Base-by-base conservation (phyloP, 1,140 invertebrate genomes). In the Patella vulgata region DNA sequence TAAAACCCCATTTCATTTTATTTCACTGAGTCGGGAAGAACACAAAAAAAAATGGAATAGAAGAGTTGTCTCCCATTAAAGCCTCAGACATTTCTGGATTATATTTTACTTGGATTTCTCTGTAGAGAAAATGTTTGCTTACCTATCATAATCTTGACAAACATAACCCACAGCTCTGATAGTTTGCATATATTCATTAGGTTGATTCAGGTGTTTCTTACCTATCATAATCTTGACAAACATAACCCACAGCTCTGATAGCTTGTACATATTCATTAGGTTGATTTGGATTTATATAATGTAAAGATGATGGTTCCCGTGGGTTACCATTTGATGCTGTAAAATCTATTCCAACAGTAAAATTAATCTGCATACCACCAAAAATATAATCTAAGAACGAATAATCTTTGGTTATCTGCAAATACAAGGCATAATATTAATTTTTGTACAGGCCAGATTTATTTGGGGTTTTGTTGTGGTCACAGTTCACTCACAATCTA, bases 251-350 rank as follows among this genome's bases (percentile, higher is more conserved):
- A 28, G 88, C 81, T 31, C 74, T 73, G 31, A 78, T 80, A 21
- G 88, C 89, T 42, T 74, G 73, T 70, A 77, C 73, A 65, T 82
- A 83, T 36, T 81, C 70, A 64, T 83, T 83, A 9, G 83, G 77
- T 21, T 64, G 52, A 46, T 74, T 59, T 33, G 64, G 60, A 66
- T 84, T 78, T 11, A 78, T 72, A 48, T 70, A 75, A 46, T 76
- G 89, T 9, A 90, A 82, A 6, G 88, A 89, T 14, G 78, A 66
- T 2, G 85, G 80, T 21, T 79, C 72, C 19, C 77, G 63, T 17
- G 88, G 88, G 65, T 88, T 84, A 23, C 89, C 88, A 84, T 90
- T 90, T n/a, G 89, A 90, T 33, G 84, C 88, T n/a, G 89, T 90
- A 74, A 91, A 91, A 76, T 91, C 89, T 65, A 91, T 87, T 23